These are phyloP conservation scores for Megaleporinus macrocephalus DNA, from an alignment of 2,113 vertebrate species.

Conservation along the genomic window DNA sequence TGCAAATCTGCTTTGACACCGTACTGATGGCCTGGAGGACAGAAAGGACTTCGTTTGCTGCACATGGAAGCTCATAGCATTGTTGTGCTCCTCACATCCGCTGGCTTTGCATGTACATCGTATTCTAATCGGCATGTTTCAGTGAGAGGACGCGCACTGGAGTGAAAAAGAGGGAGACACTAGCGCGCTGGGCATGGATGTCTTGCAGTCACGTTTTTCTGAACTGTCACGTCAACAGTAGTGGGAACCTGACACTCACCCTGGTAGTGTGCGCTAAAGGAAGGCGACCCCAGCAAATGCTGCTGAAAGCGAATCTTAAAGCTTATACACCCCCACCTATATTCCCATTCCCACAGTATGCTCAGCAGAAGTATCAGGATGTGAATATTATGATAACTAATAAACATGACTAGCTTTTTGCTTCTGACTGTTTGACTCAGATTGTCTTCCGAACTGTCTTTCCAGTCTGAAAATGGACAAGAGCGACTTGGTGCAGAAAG, in stretches of 20 bases:
- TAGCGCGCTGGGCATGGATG: background rate
- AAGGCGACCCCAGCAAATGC: background rate
- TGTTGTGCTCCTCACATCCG: background rate
- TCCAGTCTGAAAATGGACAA: constrained; percentile 91
- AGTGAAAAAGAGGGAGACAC: background rate
- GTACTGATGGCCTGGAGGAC: background rate
- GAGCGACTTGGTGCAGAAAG: constrained; percentile 97
- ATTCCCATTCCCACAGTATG: too few species aligned
- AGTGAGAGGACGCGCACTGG: background rate
- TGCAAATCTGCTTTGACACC: background rate
- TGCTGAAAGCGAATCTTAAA: background rate
- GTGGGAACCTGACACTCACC: background rate
- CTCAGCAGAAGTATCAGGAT: background rate
- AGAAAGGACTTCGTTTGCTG: background rate
- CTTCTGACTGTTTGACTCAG: background rate
- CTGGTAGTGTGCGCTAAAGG: background rate
- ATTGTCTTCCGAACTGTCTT: background rate
- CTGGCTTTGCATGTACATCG: background rate
- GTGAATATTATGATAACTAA: background rate
- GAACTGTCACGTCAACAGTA: background rate
- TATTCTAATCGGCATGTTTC: background rate
- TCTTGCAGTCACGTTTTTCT: background rate
- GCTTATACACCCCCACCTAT: background rate
- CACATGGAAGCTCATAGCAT: background rate
- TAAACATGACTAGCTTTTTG: background rate